Conservation (phyloP, 2,797 vertebrate genomes). For the Brotula barbata region DNA sequence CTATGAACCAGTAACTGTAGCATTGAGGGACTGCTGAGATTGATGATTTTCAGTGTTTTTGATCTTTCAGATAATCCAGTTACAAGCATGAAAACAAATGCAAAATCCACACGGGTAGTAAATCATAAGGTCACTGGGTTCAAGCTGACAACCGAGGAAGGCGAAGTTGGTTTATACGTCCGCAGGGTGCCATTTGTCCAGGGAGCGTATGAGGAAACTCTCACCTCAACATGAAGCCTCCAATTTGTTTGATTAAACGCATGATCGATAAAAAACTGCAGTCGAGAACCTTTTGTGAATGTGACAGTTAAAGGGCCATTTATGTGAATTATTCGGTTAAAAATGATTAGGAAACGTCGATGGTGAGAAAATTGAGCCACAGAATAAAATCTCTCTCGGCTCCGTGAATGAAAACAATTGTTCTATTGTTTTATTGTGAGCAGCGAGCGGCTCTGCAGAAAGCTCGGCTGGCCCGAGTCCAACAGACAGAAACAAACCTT, state of each 20-base stretch:
- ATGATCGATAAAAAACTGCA: too few species aligned
- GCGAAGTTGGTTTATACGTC: too few species aligned
- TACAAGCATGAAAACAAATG: not conserved
- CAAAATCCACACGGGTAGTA: not conserved
- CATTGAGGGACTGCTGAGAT: too few species aligned
- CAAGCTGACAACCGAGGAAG: slow-evolving; percentile 8
- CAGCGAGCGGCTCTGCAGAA: not conserved
- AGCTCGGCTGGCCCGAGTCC: slow-evolving; percentile 45
- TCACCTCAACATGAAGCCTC: too few species aligned
- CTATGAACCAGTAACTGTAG: too few species aligned
- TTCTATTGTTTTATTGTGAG: slow-evolving; percentile 45
- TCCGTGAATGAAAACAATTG: slow-evolving; percentile 39
- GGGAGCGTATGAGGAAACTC: too few species aligned
- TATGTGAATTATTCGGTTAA: too few species aligned
- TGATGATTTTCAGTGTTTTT: too few species aligned
- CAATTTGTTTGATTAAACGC: too few species aligned
- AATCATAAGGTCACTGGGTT: slow-evolving; percentile 15
- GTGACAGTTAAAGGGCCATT: too few species aligned
- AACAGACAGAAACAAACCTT: slow-evolving; percentile 57
- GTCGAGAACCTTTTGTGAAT: too few species aligned
- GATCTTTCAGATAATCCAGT: not conserved
- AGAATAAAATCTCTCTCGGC: slow-evolving; percentile 10
- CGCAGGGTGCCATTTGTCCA: too few species aligned
- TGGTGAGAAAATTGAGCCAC: slow-evolving; percentile 21
- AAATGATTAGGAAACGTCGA: not conserved